These are phyloP conservation scores for Cynopterus sphinx DNA, from an alignment of 2,797 vertebrate species.

Conservation along the genomic window DNA sequence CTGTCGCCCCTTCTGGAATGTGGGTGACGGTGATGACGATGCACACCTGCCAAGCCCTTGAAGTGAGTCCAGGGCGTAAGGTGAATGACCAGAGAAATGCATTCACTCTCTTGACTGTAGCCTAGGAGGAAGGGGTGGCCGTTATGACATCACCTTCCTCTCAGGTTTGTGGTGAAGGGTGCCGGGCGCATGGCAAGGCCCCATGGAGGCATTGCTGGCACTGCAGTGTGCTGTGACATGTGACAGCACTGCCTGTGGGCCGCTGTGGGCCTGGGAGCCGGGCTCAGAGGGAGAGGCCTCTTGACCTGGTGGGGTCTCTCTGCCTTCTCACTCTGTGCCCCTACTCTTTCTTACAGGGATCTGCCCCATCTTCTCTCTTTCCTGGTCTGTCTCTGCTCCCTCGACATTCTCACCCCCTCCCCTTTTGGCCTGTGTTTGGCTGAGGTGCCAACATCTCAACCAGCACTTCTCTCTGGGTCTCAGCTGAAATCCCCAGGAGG, in stretches of 20 bases:
- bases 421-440: not conserved
- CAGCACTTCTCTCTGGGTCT: not conserved
- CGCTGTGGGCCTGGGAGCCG: not conserved
- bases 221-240: too few species aligned
- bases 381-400: too few species aligned
- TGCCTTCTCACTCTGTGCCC: accelerated
- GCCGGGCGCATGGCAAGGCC: not conserved
- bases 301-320: not conserved
- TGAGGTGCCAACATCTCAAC: not conserved
- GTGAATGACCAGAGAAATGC: accelerated
- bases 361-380: not conserved
- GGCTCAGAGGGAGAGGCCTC: not conserved
- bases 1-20: not conserved
- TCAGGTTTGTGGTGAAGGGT: not conserved
- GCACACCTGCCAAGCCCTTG: accelerated
- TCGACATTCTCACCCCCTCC: too few species aligned
- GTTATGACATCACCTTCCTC: not conserved
- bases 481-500: not conserved
- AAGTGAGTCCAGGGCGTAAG: too few species aligned
- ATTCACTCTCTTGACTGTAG: not conserved
- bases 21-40: accelerated
- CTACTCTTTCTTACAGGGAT: accelerated
- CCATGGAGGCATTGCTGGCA: accelerated
- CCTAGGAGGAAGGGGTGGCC: accelerated
- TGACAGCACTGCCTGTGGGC: not conserved